These are phyloP conservation scores for Anas platyrhynchos DNA, from an alignment of 2,113 vertebrate genomes.

Conservation along the genomic window DNA sequence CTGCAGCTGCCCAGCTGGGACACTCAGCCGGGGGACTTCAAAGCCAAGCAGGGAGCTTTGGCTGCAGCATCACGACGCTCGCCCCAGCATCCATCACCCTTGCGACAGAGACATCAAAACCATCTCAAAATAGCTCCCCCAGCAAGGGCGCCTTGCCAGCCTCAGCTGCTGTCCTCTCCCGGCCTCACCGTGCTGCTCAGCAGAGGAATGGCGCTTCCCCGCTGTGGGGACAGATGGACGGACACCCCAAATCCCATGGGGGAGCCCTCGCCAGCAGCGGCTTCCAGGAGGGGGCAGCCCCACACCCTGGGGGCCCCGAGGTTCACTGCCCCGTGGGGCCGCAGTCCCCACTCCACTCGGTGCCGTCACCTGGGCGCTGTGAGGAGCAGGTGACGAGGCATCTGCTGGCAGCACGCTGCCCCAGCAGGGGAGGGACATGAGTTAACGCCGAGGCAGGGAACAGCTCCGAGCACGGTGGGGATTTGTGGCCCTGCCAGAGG, in stretches of 20 bases:
- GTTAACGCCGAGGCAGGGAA: neutral
- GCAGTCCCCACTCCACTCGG: rapidly evolving
- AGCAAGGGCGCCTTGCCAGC: constrained; percentile 35
- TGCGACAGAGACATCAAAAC: constrained; percentile 59
- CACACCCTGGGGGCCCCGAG: neutral
- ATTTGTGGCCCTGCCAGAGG: neutral
- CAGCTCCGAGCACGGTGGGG: neutral
- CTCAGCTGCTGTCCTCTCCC: constrained; percentile 49
- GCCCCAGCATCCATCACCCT: constrained; percentile 28
- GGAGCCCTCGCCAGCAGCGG: neutral
- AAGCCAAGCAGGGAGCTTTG: neutral
- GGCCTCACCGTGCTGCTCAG: neutral
- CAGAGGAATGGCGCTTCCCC: neutral
- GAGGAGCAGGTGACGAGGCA: neutral
- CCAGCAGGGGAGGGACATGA: neutral
- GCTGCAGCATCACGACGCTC: neutral
- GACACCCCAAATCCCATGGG: neutral
- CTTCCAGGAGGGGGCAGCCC: neutral
- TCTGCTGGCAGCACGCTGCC: constrained; percentile 47
- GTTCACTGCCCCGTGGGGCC: rapidly evolving
- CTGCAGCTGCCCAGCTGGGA: neutral
- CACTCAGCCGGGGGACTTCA: neutral
- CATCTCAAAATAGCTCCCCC: constrained; percentile 60
- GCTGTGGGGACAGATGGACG: neutral
- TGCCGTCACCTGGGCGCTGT: rapidly evolving